Evolutionary conservation across 2,888 invertebrate genomes (phyloP).

Genomic region (Sesamia inferens): DNA sequence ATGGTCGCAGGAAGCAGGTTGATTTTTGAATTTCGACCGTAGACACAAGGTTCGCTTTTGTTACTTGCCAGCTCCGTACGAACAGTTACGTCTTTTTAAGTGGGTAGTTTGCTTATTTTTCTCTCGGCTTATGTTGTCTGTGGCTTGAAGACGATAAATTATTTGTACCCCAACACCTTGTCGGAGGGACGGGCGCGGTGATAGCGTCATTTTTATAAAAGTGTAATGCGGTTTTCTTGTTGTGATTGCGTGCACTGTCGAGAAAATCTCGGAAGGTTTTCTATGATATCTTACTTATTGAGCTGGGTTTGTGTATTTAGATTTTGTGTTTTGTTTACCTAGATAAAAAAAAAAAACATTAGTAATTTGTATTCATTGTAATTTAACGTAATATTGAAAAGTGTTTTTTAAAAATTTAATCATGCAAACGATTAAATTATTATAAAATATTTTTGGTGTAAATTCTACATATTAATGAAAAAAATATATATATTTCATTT

Average conservation of each 20-base stretch:
- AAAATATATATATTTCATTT: neutral
- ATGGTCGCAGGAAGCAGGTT: slow-evolving; percentile 69
- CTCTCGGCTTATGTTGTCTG: slow-evolving; percentile 87
- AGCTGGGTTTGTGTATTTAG: slow-evolving; percentile 25
- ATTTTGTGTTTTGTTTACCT: neutral
- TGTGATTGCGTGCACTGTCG: slow-evolving; percentile 80
- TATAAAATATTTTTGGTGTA: too few relatives aligned
- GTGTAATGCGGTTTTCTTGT: slow-evolving; percentile 86
- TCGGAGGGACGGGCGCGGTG: slow-evolving; percentile 76
- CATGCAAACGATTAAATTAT: too few relatives aligned
- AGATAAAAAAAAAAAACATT: too few relatives aligned
- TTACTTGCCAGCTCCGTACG: slow-evolving; percentile 53
- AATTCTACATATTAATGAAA: too few relatives aligned
- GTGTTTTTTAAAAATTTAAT: too few relatives aligned
- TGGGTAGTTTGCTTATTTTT: slow-evolving; percentile 89
- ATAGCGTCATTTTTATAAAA: slow-evolving; percentile 89
- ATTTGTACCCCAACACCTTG: slow-evolving; percentile 88
- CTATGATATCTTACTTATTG: slow-evolving; percentile 43
- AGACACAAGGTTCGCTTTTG: slow-evolving; percentile 76
- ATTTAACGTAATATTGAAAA: neutral
- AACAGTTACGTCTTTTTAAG: slow-evolving; percentile 81
- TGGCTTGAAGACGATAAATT: slow-evolving; percentile 86
- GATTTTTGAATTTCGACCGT: slow-evolving; percentile 78
- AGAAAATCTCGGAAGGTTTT: slow-evolving; percentile 39
- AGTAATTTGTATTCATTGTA: neutral